Percentiles rank a stretch among this genome's conserved stretches.
Conservation (phyloP, 2,113 vertebrate genomes). For the Calidris pugnax region DNA sequence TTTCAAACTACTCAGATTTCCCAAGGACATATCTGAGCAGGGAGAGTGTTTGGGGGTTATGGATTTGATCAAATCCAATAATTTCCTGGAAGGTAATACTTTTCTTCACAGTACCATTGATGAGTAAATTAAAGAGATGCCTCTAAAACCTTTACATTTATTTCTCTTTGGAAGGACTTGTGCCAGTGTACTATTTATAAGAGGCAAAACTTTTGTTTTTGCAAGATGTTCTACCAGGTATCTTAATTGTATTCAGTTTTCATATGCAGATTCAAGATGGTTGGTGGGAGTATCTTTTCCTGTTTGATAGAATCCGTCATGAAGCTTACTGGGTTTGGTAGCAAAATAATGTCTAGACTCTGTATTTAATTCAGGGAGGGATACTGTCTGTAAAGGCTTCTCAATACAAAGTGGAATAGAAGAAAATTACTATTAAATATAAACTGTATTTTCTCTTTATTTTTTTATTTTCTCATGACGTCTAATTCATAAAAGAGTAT, state of each 20-base stretch:
- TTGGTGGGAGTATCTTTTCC: neutral
- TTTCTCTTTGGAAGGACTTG: neutral
- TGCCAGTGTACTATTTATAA: neutral
- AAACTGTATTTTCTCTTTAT: neutral
- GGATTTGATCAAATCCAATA: neutral
- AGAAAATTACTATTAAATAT: neutral
- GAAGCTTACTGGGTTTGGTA: neutral
- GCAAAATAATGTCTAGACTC: neutral
- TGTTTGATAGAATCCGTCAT: neutral
- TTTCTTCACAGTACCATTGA: neutral
- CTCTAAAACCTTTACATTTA: neutral
- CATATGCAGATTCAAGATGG: neutral
- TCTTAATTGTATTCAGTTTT: neutral
- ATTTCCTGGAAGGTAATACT: neutral
- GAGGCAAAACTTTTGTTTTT: neutral
- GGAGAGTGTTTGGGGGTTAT: neutral
- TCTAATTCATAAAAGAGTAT: neutral
- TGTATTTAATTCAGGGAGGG: neutral
- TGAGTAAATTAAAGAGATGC: neutral
- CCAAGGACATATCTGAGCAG: neutral
- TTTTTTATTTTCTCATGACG: neutral
- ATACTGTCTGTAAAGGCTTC: neutral
- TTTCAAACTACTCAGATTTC: neutral
- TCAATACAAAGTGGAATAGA: neutral
- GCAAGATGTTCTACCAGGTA: neutral